Evolutionary conservation across 2,797 vertebrate genomes (phyloP).

Genomic region (Austrolebias charrua): DNA sequence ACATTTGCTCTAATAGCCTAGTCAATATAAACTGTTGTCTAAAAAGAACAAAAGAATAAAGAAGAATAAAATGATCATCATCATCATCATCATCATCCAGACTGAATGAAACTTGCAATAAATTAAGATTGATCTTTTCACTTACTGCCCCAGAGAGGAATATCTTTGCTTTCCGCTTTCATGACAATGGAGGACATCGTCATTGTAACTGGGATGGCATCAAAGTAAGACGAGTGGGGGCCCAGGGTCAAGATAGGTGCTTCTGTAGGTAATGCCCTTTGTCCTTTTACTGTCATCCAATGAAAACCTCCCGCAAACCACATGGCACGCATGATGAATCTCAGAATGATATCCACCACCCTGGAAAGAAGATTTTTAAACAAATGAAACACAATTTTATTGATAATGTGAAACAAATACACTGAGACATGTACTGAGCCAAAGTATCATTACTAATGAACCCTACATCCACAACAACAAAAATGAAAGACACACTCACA

Average conservation of each 20-base stretch:
- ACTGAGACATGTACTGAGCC: not conserved
- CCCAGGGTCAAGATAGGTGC: constrained; percentile 93
- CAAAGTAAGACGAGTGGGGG: constrained; percentile 97
- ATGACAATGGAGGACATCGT: constrained; percentile 97
- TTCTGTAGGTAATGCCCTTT: constrained; percentile 85
- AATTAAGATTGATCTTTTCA: constrained; percentile 40
- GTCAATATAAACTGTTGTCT: constrained; percentile 12
- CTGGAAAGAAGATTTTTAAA: constrained; percentile 62
- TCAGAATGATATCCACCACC: constrained; percentile 88
- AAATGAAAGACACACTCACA: not conserved
- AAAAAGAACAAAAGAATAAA: not conserved
- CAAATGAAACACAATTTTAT: not conserved
- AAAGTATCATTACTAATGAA: too few relatives aligned
- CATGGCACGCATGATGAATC: constrained; percentile 94
- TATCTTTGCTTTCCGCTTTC: constrained; percentile 98
- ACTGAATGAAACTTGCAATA: too few relatives aligned
- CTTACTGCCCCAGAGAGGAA: constrained; percentile 99
- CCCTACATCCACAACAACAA: not conserved
- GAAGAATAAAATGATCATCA: not conserved
- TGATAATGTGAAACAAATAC: not conserved
- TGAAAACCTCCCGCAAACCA: constrained; percentile 98
- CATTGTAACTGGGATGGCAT: constrained; percentile 98
- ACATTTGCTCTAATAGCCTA: constrained; percentile 10
- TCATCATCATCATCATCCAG: not conserved
- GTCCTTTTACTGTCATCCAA: constrained; percentile 92